Evolutionary conservation across 2,113 vertebrate genomes (phyloP), one percentile per base, ranked within the genome.

Genomic region (Antechinus stuartii): DNA sequence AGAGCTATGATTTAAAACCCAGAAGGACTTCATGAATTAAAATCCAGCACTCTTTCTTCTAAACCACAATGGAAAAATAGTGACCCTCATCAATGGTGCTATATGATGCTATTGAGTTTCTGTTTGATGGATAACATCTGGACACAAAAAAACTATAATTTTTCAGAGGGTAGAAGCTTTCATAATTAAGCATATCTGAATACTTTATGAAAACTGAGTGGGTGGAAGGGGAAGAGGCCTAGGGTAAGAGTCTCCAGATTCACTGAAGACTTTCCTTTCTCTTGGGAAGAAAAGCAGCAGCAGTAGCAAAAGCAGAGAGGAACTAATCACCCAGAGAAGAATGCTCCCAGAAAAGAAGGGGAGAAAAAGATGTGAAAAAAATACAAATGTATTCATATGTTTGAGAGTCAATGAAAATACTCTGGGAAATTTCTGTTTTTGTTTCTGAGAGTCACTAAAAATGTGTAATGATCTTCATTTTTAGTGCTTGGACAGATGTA

Each of bases 71-170:
- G 35, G 61, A 76, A n/a, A 76, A 76, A n/a, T 35, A 76, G 30
- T 19, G n/a, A 76, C 30, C 14, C 5, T n/a, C 61, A 76, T 76
- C 30, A 76, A 76, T 68, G n/a, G n/a, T 3, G n/a, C 1, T 30
- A 76, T 76, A 92, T 35, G 30, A 53, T 46, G n/a, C 76, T 61
- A 54, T 90, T n/a, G 92, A 96, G 53, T 91, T 92, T 91, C 92
- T 91, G 25, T 9, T n/a, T n/a, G 49, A 53, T 22, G 68, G n/a
- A 84, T 92, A 61, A 91, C 90, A 89, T 95, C 23, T 76, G 10
- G 91, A 68, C 27, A 30, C 27, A 30, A 49, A 30, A 96, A 92
- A 91, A 16, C 53, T 84, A 91, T 76, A 92, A 49, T 14, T 54
- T 76, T 54, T 11, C 19, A 23, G 50, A 42, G 49, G 89, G 42